Conservation (phyloP, 2,113 vertebrate species). For the Dicrurus megarhynchus region DNA sequence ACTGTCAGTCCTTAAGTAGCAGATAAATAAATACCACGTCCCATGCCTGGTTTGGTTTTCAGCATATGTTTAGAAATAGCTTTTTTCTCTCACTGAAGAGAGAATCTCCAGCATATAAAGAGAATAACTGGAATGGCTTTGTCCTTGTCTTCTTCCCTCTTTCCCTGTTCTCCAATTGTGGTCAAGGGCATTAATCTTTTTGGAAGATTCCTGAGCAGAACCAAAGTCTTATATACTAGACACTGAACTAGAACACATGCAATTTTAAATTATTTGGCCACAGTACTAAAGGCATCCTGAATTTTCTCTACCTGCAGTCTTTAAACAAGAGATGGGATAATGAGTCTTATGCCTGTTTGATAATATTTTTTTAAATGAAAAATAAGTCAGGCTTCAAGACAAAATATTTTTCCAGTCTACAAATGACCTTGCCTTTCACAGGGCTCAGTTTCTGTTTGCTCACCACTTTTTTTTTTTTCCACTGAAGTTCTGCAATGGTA, state of each 20-base stretch:
- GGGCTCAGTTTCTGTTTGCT: background rate
- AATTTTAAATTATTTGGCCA: background rate
- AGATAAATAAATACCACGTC: background rate
- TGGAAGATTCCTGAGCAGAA: background rate
- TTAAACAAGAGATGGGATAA: background rate
- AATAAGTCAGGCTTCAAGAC: background rate
- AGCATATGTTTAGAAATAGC: background rate
- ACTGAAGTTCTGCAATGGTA: background rate
- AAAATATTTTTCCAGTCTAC: background rate
- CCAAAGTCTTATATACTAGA: background rate
- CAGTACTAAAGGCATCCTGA: background rate
- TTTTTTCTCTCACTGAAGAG: background rate
- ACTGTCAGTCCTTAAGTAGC: background rate
- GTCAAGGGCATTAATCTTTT: background rate
- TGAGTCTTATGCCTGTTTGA: background rate
- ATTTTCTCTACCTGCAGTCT: background rate
- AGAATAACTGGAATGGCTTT: background rate
- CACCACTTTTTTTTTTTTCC: background rate
- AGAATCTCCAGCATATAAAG: background rate
- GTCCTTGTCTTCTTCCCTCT: background rate
- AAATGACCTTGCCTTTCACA: background rate
- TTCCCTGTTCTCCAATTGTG: background rate
- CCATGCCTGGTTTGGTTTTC: background rate
- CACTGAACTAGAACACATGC: background rate
- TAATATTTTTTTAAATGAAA: background rate